Conservation (phyloP, 2,113 vertebrate genomes). For the Halcyon malimbica region DNA sequence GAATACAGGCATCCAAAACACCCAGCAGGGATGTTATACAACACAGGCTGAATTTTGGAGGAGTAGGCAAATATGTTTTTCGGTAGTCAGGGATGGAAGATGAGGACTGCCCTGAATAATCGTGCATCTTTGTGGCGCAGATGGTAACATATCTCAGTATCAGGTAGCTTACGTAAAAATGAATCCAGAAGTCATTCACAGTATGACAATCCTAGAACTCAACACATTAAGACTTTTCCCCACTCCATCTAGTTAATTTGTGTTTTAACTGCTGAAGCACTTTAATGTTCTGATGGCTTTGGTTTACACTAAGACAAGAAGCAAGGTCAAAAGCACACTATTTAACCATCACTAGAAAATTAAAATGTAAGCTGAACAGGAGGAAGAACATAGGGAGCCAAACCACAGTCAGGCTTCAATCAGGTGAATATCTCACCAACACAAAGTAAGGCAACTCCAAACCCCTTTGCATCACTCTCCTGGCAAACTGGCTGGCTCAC, state of each 20-base stretch:
- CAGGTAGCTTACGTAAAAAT: not conserved
- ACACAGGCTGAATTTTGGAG: not conserved
- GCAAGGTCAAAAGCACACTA: not conserved
- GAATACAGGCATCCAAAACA: too few species aligned
- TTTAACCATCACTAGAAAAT: not conserved
- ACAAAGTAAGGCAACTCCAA: not conserved
- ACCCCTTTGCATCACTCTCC: not conserved
- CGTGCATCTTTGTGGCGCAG: not conserved
- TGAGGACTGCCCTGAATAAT: not conserved
- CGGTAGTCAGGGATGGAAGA: not conserved
- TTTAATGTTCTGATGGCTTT: not conserved
- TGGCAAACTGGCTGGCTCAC: not conserved
- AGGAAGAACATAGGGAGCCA: not conserved
- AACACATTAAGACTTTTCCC: not conserved
- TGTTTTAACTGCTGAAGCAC: not conserved
- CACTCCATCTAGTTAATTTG: not conserved
- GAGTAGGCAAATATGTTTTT: not conserved
- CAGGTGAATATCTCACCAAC: not conserved
- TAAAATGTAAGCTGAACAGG: not conserved
- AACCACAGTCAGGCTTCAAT: not conserved
- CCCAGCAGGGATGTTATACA: too few species aligned
- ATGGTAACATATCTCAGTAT: not conserved
- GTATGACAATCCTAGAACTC: not conserved
- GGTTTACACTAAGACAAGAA: not conserved
- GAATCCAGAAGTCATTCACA: not conserved